Conservation (phyloP, 2,113 vertebrate genomes). For the Hippocampus barbouri region DNA sequence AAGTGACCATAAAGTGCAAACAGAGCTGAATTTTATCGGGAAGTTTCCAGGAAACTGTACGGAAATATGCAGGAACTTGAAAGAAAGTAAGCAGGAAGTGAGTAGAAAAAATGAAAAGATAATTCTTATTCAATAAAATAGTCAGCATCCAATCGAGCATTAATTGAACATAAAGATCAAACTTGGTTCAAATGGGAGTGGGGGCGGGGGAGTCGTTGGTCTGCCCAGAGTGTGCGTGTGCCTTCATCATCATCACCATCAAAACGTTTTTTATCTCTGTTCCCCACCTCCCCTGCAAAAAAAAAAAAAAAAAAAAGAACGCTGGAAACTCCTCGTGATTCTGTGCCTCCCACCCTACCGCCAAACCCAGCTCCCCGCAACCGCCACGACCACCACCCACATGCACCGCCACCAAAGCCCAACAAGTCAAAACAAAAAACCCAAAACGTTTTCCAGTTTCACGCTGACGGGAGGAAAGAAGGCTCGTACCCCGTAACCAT, state of each 20-base stretch:
- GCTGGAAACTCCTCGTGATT: conserved; percentile 54
- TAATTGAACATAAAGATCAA: not conserved
- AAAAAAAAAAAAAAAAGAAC: conserved; percentile 30
- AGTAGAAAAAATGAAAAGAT: conserved; percentile 32
- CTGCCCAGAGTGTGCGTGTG: conserved; percentile 29
- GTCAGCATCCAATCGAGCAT: conserved; percentile 18
- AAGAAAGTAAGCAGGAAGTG: not conserved
- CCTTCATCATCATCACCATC: conserved; percentile 59
- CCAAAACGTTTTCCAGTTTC: conserved; percentile 71
- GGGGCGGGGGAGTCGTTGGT: not conserved
- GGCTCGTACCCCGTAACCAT: conserved; percentile 70
- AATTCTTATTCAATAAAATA: no score
- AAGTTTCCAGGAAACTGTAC: not conserved
- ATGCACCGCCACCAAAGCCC: conserved; percentile 51
- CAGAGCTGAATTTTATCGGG: no score
- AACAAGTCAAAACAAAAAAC: conserved; percentile 48
- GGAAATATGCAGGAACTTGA: not conserved
- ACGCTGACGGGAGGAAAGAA: conserved; percentile 73
- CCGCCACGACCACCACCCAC: conserved; percentile 10
- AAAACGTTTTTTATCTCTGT: conserved; percentile 62
- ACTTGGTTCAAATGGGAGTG: not conserved
- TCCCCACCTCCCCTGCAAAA: conserved; percentile 11
- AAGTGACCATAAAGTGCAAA: not conserved
- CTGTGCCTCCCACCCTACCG: conserved; percentile 39
- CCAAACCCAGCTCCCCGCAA: conserved; percentile 14